phyloP scores from a whole-genome alignment of 1,140 invertebrate genomes.

The Thaumatotibia leucotreta region DNA sequence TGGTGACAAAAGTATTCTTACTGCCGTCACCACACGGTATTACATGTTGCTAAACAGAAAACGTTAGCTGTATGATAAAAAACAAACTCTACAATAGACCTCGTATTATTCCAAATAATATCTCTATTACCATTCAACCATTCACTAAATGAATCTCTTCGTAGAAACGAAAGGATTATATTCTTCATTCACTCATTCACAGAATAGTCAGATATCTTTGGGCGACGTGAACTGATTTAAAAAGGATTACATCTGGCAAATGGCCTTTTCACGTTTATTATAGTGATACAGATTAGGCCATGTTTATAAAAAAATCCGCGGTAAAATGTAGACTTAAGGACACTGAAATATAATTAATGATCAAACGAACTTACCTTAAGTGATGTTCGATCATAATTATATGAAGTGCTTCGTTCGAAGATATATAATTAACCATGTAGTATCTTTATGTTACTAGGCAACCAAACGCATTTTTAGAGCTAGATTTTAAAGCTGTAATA shows the following conservation, averaged over 20 bases:
- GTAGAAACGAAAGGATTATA: not conserved
- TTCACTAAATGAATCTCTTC: not conserved
- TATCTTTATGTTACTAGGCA: no score
- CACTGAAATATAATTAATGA: no score
- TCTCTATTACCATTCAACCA: not conserved
- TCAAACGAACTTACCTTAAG: no score
- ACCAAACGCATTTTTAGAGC: no score
- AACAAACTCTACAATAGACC: not conserved
- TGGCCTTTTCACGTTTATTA: not conserved
- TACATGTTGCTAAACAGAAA: not conserved
- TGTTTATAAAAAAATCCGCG: not conserved
- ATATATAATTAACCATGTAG: no score
- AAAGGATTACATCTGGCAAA: not conserved
- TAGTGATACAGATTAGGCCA: not conserved
- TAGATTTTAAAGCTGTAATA: no score
- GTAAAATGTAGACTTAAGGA: not conserved
- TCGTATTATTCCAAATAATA: not conserved
- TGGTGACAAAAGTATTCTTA: no score
- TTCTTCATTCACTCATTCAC: not conserved
- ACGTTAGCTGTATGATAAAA: not conserved
- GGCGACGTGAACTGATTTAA: not conserved
- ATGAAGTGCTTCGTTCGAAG: no score
- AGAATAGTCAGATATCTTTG: no score
- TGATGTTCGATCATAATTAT: no score
- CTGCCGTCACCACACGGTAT: no score